phyloP scores from a whole-genome alignment of 2,888 invertebrate genomes.

The Dolomedes plantarius region DNA sequence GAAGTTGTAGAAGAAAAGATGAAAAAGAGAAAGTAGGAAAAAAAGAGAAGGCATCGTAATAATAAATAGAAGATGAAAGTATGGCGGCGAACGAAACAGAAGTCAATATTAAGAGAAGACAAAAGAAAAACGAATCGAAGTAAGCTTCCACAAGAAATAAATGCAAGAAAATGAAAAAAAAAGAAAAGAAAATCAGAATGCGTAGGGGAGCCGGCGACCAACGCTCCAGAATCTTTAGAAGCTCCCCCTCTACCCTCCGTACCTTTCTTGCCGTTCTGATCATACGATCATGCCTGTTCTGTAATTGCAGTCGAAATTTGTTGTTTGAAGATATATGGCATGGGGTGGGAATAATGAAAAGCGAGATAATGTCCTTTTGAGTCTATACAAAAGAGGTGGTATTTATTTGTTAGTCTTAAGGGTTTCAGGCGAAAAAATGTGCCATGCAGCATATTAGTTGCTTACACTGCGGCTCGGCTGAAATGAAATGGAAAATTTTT shows the following conservation, averaged over 20 bases:
- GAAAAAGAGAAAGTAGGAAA: not conserved
- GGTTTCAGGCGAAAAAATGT: too few species aligned
- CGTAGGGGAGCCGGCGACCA: not conserved
- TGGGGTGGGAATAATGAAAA: conserved; percentile 23
- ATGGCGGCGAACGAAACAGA: conserved; percentile 55
- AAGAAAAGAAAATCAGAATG: conserved; percentile 17
- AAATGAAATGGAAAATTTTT: too few species aligned
- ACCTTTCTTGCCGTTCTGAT: conserved; percentile 24
- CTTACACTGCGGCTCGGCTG: too few species aligned
- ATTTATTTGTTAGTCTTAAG: conserved; percentile 1
- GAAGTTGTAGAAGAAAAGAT: not conserved
- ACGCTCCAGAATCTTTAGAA: conserved; percentile 60
- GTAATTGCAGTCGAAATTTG: conserved; percentile 68
- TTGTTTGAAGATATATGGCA: conserved; percentile 59
- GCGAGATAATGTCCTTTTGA: conserved; percentile 37
- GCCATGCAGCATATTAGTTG: too few species aligned
- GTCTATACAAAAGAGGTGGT: not conserved
- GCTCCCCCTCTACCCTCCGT: too few species aligned
- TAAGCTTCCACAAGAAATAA: conserved; percentile 48
- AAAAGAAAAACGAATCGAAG: conserved; percentile 64
- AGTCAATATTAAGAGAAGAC: conserved; percentile 68
- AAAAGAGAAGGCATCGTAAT: conserved; percentile 14
- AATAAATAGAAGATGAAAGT: conserved; percentile 65
- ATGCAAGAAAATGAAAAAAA: conserved; percentile 29
- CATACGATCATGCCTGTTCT: conserved; percentile 58